Base-by-base conservation (phyloP, 1,140 invertebrate genomes). In the Asobara japonica region DNA sequence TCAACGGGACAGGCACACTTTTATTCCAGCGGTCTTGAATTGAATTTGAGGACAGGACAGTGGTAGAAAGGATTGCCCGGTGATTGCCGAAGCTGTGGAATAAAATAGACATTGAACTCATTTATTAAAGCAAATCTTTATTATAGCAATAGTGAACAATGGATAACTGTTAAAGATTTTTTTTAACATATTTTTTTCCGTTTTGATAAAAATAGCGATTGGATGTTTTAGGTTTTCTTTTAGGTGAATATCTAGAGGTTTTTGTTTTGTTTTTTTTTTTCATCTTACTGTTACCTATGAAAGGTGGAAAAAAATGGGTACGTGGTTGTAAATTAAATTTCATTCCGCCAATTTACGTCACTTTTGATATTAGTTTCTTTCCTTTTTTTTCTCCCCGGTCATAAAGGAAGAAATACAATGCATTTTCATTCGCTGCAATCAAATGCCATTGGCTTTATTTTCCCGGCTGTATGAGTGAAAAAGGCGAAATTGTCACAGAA, bases 81-180 rank as follows among this genome's bases (percentile, higher is more conserved):
- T 11, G 13, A 45, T 45, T 45, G 41, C n/a, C 22, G 8, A 27
- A 56, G 16, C 22, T 38, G 33, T 65, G 45, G 7, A 70, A 71
- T 66, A 74, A 77, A 74, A 71, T 18, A 41, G 13, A 45, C 10
- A 66, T 65, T 76, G 18, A 73, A 68, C 75, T 83, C 68, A 73
- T 86, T 85, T 85, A 84, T 86, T 85, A 86, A 86, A 86, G 85
- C 85, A 86, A 86, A 86, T 85, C 82, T 86, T 86, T 86, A 86
- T 86, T 85, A 86, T 86, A 86, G 84, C 84, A 86, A 86, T 86
- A 86, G 83, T 86, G 84, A 86, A 86, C 84, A 86, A 84, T 86
- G 82, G 83, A 86, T 86, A 86, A 86, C 83, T 86, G 83, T 86
- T 84, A 85, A 86, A 85, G 83, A 84, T 83, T 85, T 84, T 62